Evolutionary conservation across 2,113 vertebrate genomes (phyloP), one percentile per base, ranked within the genome.

Genomic region (Gopherus flavomarginatus): DNA sequence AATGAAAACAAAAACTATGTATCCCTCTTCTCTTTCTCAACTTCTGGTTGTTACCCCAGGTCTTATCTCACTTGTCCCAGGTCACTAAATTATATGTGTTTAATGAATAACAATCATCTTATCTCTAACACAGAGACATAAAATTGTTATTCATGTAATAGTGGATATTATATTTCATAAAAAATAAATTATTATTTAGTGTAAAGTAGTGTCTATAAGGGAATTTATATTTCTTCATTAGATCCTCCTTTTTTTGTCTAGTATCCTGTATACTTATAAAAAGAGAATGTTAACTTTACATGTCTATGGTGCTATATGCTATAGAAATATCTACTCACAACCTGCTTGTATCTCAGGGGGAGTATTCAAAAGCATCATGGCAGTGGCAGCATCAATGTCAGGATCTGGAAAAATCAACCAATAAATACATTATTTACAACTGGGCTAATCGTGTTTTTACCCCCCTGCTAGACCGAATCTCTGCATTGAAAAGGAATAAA

Each of bases 321-420:
- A 98, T 96, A 98, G 98, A 98, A 98, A 95, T 97, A 98, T 98
- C 97, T 99, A 98, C 98, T 99, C 98, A 98, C 99, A 98, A 98
- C 98, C 98, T 98, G 98, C 98, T 98, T 98, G 98, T 98, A 98
- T 98, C 98, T 99, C 98, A 98, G 98, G 97, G 98, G 98, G 97
- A 98, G 98, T 98, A 99, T 99, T 99, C 98, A 98, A 98, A 98
- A 98, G 98, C 98, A 99, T 98, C 98, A 99, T 98, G 98, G 98
- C 98, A 98, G 98, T 98, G 97, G 98, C 98, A 97, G 98, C 98
- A 97, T 98, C 98, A 98, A 98, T 98, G 98, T 99, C 98, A 98
- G 98, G 98, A 99, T 98, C 98, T 99, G 98, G 98, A 98, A 99
- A 98, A 98, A 97, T 98, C 98, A 98, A 98, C 98, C 98, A 98